Base-by-base conservation (phyloP, 2,888 invertebrate species). In the Lasioglossum oenotherae region DNA sequence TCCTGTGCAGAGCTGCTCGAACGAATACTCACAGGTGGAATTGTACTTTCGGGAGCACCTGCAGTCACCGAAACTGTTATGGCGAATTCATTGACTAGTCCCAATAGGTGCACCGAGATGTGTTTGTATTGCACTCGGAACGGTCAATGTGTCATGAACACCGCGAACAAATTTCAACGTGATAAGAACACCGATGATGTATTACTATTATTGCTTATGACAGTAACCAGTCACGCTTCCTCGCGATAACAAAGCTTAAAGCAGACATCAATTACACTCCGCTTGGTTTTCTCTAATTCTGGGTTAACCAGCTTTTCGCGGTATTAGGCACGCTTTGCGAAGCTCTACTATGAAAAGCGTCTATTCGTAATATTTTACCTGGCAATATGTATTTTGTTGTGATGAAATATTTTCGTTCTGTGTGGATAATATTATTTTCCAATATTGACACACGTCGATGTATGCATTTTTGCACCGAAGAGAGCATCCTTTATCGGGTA, bases 41-140 rank as follows among this genome's bases (percentile, higher is more conserved):
- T 80, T 89, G 82, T 88, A 71, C 80, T 86, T 73, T 79, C 71
- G 75, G 64, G 80, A 85, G 91, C 90, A 91, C 92, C 91, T 91
- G 91, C 91, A 88, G 78, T 83, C 86, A 74, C 85, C 85, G 73
- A 84, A 88, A 88, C 91, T 87, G 85, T 89, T 91, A 92, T 92
- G 92, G 92, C 92, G 91, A 87, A 86, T 88, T 87, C 90, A 89
- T 90, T 87, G 86, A 83, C 85, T 81, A 71, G 82, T 44, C 78
- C 69, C 81, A n/a, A 82, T 82, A 76, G 78, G 67, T 81, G 67
- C 35, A 60, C 12, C 80, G 81, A 76, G 71, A 77, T 67, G 73
- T 75, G 53, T 78, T 73, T 80, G 69, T 83, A 78, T 67, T 81
- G 80, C 80, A 78, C 71, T 78, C 81, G 72, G 49, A 74, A 19